These are phyloP conservation scores for Thaleichthys pacificus DNA, from an alignment of 2,797 vertebrate genomes.

Conservation along the genomic window DNA sequence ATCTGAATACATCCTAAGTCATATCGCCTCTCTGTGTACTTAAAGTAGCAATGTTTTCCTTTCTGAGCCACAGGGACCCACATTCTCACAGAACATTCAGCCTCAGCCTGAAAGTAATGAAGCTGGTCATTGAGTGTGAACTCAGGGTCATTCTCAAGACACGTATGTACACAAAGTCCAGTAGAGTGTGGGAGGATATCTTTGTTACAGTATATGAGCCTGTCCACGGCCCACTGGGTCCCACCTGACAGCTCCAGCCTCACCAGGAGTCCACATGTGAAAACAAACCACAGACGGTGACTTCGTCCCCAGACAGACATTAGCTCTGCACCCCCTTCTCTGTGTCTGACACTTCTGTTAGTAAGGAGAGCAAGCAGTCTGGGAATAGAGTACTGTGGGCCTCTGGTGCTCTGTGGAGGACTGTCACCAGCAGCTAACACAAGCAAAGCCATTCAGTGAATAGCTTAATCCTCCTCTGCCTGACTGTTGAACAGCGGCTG, in stretches of 20 bases:
- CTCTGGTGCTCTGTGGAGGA: neutral
- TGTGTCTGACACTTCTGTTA: neutral
- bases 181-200: constrained; percentile 8
- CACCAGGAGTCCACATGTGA: constrained; percentile 11
- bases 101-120: neutral
- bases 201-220: neutral
- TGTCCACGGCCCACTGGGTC: neutral
- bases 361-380: neutral
- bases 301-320: constrained; percentile 19
- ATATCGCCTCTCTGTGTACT: neutral
- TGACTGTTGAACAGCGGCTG: neutral
- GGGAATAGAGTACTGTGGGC: neutral
- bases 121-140: neutral
- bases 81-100: neutral
- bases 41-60: neutral
- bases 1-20: constrained; percentile 4
- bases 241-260: constrained; percentile 2
- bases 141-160: constrained; percentile 5
- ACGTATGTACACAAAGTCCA: neutral
- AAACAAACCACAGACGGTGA: constrained; percentile 34
- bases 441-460: neutral
- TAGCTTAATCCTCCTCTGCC: neutral
- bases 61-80: neutral
- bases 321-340: too few relatives aligned
- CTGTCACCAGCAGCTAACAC: neutral